Percentiles rank a stretch among this genome's conserved stretches.
Evolutionary conservation across 2,888 invertebrate genomes (phyloP).

Genomic region (Rhorus exstirpatorius): DNA sequence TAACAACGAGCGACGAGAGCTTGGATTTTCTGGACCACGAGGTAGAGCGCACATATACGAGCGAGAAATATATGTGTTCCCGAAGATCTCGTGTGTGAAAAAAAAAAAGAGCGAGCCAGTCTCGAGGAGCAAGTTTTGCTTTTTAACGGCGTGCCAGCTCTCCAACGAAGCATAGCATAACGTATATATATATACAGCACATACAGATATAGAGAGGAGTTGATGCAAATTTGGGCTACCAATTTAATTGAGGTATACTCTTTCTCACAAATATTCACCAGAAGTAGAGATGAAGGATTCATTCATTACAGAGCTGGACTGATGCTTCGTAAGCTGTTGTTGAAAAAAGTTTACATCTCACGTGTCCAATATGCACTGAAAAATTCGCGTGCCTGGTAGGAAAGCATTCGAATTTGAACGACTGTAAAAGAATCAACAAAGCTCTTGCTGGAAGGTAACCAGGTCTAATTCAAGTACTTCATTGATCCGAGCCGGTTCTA

Average conservation of each 20-base stretch:
- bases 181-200: constrained; percentile 5
- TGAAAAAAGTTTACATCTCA: too few relatives aligned
- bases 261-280: too few relatives aligned
- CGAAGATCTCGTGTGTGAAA: constrained; percentile 30
- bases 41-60: not conserved
- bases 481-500: too few relatives aligned
- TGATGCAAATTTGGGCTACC: not conserved
- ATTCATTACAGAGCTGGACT: not conserved
- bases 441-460: too few relatives aligned
- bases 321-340: too few relatives aligned
- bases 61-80: constrained; percentile 8
- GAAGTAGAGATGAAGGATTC: not conserved
- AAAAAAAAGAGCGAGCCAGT: constrained; percentile 48
- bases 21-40: constrained; percentile 39
- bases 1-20: constrained; percentile 19
- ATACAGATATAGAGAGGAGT: not conserved
- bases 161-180: constrained; percentile 43
- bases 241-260: too few relatives aligned
- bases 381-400: too few relatives aligned
- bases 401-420: too few relatives aligned
- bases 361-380: too few relatives aligned
- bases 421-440: too few relatives aligned
- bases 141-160: constrained; percentile 66
- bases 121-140: constrained; percentile 64
- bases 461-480: too few relatives aligned